Percentiles rank a stretch among this genome's conserved stretches.
Evolutionary conservation across 2,797 vertebrate genomes (phyloP).

Genomic region (Mycteria americana): DNA sequence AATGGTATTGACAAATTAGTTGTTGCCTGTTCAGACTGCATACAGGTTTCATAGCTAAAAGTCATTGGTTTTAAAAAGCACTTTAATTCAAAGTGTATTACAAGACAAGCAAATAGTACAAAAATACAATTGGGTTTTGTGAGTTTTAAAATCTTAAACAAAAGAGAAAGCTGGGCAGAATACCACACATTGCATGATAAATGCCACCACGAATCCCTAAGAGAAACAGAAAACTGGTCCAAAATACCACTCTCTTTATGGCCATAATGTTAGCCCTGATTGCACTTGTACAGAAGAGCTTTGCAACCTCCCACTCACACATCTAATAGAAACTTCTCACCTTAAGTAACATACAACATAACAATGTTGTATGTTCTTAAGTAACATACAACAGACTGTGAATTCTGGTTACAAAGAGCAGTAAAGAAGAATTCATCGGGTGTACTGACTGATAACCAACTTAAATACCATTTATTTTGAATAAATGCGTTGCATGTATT

Average conservation of each 20-base stretch:
- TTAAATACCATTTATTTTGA: neutral
- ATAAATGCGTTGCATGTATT: neutral
- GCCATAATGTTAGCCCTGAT: neutral
- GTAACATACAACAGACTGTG: neutral
- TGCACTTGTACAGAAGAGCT: neutral
- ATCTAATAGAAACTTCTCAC: neutral
- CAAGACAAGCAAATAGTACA: neutral
- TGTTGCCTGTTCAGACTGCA: neutral
- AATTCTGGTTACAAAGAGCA: neutral
- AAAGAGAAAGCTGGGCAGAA: conserved; percentile 14
- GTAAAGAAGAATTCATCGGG: neutral
- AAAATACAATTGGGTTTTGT: conserved; percentile 18
- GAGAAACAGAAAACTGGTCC: neutral
- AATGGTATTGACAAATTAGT: neutral
- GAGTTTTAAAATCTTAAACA: conserved; percentile 36
- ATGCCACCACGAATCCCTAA: conserved; percentile 21
- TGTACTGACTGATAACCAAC: neutral
- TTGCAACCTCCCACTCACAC: neutral
- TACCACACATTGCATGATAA: neutral
- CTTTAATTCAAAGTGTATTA: conserved; percentile 11
- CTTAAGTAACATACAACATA: neutral
- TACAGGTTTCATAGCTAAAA: neutral
- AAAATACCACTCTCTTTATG: conserved; percentile 23
- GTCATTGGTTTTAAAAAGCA: neutral
- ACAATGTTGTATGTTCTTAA: no score